phyloP scores from a whole-genome alignment of 2,888 invertebrate species.

The Orthosia incerta region DNA sequence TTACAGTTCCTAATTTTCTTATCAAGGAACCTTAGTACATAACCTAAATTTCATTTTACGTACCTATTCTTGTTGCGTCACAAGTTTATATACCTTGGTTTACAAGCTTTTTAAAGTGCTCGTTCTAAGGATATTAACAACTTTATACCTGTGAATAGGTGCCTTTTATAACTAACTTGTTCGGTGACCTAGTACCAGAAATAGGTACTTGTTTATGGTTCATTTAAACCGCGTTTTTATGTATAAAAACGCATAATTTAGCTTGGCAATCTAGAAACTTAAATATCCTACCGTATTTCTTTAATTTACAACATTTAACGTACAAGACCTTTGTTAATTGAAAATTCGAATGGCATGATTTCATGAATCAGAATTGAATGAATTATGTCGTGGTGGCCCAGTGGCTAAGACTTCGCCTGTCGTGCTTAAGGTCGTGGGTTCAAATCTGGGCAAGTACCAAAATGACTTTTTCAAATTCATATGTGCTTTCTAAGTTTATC shows the following conservation, averaged over 20 bases:
- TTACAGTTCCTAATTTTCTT: not conserved
- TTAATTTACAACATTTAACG: too few relatives aligned
- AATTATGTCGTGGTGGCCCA: too few relatives aligned
- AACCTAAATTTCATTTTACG: slow-evolving; percentile 22
- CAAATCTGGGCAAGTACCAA: too few relatives aligned
- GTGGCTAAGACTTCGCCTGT: too few relatives aligned
- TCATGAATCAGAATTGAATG: too few relatives aligned
- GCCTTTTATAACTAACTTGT: not conserved
- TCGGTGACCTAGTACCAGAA: too few relatives aligned
- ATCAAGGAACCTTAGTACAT: not conserved
- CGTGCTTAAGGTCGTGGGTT: too few relatives aligned
- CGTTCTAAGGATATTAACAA: slow-evolving; percentile 8
- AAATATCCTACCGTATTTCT: not conserved
- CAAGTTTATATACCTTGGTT: slow-evolving; percentile 27
- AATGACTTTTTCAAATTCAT: too few relatives aligned
- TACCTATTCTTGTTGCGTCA: slow-evolving; percentile 22
- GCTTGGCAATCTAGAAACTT: not conserved
- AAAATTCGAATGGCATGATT: too few relatives aligned
- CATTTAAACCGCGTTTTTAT: slow-evolving; percentile 8
- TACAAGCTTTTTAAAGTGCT: slow-evolving; percentile 28
- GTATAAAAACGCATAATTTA: not conserved
- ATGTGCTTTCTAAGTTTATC: too few relatives aligned
- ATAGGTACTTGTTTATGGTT: slow-evolving; percentile 20
- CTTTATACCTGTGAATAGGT: slow-evolving; percentile 14
- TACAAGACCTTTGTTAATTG: too few relatives aligned